Base-by-base conservation (phyloP, 2,797 vertebrate species). In the Intellagama lesueurii region DNA sequence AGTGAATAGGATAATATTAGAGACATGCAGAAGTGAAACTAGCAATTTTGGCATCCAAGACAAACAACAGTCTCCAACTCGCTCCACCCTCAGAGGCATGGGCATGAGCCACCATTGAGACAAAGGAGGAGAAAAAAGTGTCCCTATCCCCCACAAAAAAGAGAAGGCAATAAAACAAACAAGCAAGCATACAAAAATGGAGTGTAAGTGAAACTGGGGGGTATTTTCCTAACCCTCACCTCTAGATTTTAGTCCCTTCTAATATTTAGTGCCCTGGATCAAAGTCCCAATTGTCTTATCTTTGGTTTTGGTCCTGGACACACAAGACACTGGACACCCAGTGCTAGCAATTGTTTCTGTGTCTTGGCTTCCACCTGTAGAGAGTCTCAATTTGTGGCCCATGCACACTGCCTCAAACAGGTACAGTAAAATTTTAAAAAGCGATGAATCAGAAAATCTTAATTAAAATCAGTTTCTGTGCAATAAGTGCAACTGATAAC, bases 401-500 rank as follows among this genome's bases (percentile, higher is more conserved):
- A 19, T 88, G 73, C 8, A 78, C 14, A 68, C 2, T 44, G n/a
- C 8, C 12, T 40, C 3, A 7, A 47, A 49, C 56, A 11, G 69
- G 30, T n/a, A 60, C 30, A 88, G 7, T 78, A 68, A 4, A 22
- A 86, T 1, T 81, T 73, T 81, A 68, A 78, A 92, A 93, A n/a
- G 47, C 19, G 56, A 76, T 73, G 87, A 91, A 88, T 35, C 35
- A 81, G 16, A 7, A 40, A 17, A 24, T 78, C 69, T 85, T 2
- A 87, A 69, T 93, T 90, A 64, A 81, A 85, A 14, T 89, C 6
- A 1, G 49, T 79, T 88, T 69, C 2, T 66, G 84, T 78, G 8
- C 9, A 88, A 80, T 9, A 90, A 91, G 91, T 92, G 91, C 49
- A 40, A 80, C 72, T 35, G 68, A 86, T n/a, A 87, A 24, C 7